Evolutionary conservation across 2,888 invertebrate species (phyloP).

Genomic region (Automeris io): DNA sequence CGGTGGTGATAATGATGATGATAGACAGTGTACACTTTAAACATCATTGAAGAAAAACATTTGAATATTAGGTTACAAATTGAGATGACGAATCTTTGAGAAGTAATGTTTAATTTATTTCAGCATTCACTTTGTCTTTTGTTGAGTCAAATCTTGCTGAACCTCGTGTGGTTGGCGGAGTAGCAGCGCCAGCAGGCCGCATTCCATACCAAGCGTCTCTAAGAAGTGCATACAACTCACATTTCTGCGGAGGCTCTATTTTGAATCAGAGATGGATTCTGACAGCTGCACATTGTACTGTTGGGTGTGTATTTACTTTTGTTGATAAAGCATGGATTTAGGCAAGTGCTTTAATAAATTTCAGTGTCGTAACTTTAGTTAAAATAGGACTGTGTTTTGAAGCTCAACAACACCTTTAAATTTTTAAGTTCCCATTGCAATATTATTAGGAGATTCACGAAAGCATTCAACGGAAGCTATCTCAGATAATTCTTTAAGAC

Average conservation of each 20-base stretch:
- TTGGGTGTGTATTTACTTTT: conserved; percentile 50
- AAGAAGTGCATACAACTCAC: conserved; percentile 39
- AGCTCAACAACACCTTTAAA: too few species aligned
- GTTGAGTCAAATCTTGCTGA: conserved; percentile 4
- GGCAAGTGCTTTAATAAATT: too few species aligned
- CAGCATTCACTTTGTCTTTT: conserved; percentile 4
- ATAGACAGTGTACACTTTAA: background rate
- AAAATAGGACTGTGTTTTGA: too few species aligned
- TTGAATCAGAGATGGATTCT: conserved; percentile 57
- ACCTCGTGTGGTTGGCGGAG: conserved; percentile 57
- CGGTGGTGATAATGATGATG: background rate
- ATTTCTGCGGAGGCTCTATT: conserved; percentile 66
- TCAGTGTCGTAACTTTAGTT: too few species aligned
- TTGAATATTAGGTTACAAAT: too few species aligned
- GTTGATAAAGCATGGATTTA: too few species aligned
- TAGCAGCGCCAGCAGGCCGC: conserved; percentile 52
- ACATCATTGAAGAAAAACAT: too few species aligned
- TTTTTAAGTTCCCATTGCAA: too few species aligned
- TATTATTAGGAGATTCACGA: too few species aligned
- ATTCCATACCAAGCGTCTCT: conserved; percentile 70
- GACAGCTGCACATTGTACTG: conserved; percentile 69
- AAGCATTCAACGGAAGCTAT: too few species aligned
- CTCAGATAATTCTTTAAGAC: too few species aligned
- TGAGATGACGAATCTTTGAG: background rate
- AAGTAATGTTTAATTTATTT: background rate